phyloP scores from a whole-genome alignment of 2,797 vertebrate genomes.

The Dipus sagitta region DNA sequence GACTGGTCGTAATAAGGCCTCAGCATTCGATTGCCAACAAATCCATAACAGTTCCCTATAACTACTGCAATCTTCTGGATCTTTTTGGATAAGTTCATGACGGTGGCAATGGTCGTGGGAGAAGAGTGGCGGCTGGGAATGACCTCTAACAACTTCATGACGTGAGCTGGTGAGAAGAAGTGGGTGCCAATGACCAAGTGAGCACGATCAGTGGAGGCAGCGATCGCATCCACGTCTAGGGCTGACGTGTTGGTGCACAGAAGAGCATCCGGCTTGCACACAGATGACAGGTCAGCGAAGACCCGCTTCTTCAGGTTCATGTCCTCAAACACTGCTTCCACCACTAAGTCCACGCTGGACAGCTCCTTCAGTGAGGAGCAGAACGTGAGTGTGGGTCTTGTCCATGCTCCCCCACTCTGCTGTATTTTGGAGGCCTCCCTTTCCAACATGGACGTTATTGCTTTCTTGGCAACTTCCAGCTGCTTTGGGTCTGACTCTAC shows the following conservation, averaged over 20 bases:
- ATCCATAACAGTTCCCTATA: conserved; percentile 95
- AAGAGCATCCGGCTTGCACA: conserved; percentile 91
- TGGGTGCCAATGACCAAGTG: conserved; percentile 95
- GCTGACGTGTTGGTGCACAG: conserved; percentile 95
- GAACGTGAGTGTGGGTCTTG: conserved; percentile 86
- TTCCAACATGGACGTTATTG: conserved; percentile 89
- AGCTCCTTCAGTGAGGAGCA: conserved; percentile 87
- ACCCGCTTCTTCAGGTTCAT: conserved; percentile 92
- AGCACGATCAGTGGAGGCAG: conserved; percentile 88
- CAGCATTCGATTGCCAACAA: conserved; percentile 96
- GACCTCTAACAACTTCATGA: conserved; percentile 96
- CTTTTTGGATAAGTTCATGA: conserved; percentile 91
- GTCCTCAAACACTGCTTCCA: conserved; percentile 97
- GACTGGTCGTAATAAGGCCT: conserved; percentile 89
- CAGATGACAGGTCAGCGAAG: conserved; percentile 90
- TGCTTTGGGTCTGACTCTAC: conserved; percentile 92
- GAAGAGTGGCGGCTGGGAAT: conserved; percentile 91
- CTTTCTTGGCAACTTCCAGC: conserved; percentile 88
- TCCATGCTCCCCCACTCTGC: conserved; percentile 63
- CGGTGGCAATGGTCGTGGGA: conserved; percentile 91
- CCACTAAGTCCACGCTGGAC: conserved; percentile 91
- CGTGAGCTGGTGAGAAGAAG: conserved; percentile 95
- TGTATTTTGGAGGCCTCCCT: conserved; percentile 89
- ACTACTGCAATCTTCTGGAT: conserved; percentile 94
- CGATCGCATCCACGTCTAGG: conserved; percentile 93